Evolutionary conservation across 2,113 vertebrate genomes (phyloP).

Genomic region (Cricetomys ansorgei): DNA sequence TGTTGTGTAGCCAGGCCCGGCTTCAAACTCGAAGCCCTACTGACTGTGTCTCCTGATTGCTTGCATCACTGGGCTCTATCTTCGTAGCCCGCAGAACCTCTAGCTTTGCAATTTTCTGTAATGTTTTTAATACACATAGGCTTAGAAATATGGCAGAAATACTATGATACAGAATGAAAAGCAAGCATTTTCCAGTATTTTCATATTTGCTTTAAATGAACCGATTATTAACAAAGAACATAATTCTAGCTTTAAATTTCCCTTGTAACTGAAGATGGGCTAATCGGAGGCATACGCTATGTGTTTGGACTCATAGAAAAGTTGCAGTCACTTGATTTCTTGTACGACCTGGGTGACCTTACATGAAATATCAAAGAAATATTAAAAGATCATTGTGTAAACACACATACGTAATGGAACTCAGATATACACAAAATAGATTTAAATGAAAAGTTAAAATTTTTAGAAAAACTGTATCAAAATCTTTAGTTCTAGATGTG

Average conservation of each 20-base stretch:
- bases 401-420: slow-evolving; percentile 7
- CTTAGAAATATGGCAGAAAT: not conserved
- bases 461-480: slow-evolving; percentile 21
- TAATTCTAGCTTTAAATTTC: not conserved
- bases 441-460: not conserved
- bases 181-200: not conserved
- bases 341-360: not conserved
- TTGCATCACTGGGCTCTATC: not conserved
- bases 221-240: not conserved
- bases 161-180: not conserved
- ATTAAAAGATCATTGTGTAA: not conserved
- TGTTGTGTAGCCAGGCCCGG: not conserved
- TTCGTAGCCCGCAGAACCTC: not conserved
- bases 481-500: slow-evolving; percentile 10
- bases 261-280: not conserved
- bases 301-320: not conserved
- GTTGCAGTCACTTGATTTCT: not conserved
- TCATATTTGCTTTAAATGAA: not conserved
- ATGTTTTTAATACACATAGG: not conserved
- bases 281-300: not conserved
- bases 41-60: not conserved
- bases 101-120: not conserved
- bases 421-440: not conserved
- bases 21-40: not conserved
- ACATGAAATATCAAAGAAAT: not conserved